phyloP scores from a whole-genome alignment of 1,140 invertebrate species.

The Hormaphis cornu region DNA sequence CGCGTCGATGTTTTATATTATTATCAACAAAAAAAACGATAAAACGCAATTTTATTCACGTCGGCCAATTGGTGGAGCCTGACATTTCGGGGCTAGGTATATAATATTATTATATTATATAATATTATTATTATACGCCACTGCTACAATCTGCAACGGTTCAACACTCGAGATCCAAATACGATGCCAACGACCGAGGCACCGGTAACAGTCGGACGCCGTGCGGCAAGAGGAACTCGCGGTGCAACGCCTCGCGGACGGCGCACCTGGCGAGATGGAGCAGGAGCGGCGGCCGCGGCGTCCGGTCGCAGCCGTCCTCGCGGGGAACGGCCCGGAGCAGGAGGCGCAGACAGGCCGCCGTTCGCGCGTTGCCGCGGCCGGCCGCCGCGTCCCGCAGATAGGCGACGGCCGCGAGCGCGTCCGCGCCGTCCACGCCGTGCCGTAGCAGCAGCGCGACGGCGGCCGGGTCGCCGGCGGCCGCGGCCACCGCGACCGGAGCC shows the following conservation, averaged over 20 bases:
- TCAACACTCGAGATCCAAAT: slow-evolving; percentile 53
- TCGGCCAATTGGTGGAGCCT: no score
- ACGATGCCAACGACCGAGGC: slow-evolving; percentile 53
- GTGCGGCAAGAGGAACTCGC: slow-evolving; percentile 59
- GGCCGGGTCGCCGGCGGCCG: slow-evolving; percentile 60
- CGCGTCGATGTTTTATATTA: no score
- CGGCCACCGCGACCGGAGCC: slow-evolving; percentile 55
- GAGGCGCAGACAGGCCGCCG: background rate
- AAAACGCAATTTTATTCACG: no score
- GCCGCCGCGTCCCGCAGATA: slow-evolving; percentile 42
- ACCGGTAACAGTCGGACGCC: slow-evolving; percentile 58
- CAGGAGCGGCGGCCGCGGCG: slow-evolving; percentile 39
- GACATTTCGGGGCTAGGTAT: no score
- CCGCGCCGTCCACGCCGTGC: slow-evolving; percentile 53
- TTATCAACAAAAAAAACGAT: no score
- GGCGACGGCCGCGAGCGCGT: slow-evolving; percentile 44
- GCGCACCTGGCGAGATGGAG: slow-evolving; percentile 50
- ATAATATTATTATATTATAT: no score
- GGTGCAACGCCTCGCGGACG: slow-evolving; percentile 54
- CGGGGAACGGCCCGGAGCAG: background rate
- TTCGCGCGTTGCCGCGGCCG: slow-evolving; percentile 40
- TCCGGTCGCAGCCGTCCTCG: background rate
- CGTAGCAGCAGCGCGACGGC: slow-evolving; percentile 60
- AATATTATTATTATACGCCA: no score
- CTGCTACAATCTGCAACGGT: no score